phyloP scores from a whole-genome alignment of 2,113 vertebrate genomes.

The Spilogale gracilis region DNA sequence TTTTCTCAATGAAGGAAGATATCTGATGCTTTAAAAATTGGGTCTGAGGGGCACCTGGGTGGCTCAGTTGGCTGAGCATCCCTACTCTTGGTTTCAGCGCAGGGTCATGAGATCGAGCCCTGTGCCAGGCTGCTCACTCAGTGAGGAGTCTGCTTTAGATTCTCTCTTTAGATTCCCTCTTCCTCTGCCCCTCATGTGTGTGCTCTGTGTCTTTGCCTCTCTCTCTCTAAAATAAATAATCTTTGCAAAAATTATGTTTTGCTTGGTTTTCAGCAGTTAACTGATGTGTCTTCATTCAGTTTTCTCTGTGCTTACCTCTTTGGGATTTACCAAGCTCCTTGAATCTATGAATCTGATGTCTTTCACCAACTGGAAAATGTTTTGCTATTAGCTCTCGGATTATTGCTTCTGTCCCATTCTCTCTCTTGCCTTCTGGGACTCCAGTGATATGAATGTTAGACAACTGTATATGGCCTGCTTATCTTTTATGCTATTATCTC shows the following conservation, averaged over 20 bases:
- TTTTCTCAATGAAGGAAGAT: not conserved
- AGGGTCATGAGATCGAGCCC: not conserved
- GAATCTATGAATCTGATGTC: not conserved
- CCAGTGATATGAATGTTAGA: not conserved
- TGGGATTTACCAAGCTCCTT: not conserved
- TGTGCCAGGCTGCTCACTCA: not conserved
- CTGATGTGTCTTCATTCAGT: not conserved
- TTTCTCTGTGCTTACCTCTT: not conserved
- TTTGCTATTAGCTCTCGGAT: not conserved
- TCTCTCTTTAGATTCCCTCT: not conserved
- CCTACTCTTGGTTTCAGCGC: not conserved
- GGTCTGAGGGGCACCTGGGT: not conserved
- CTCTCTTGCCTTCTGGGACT: not conserved
- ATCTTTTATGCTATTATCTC: not conserved
- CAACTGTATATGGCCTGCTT: not conserved
- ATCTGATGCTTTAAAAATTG: not conserved
- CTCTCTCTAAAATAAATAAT: not conserved
- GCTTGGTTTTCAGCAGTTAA: not conserved
- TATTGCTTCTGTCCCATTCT: not conserved
- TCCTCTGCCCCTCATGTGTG: not conserved
- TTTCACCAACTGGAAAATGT: not conserved
- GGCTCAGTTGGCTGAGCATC: not conserved
- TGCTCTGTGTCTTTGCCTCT: not conserved
- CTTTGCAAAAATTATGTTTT: not conserved
- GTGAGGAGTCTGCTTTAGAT: not conserved